These are phyloP conservation scores for Lanistes nyassanus DNA, from an alignment of 1,140 invertebrate genomes.

Conservation along the genomic window DNA sequence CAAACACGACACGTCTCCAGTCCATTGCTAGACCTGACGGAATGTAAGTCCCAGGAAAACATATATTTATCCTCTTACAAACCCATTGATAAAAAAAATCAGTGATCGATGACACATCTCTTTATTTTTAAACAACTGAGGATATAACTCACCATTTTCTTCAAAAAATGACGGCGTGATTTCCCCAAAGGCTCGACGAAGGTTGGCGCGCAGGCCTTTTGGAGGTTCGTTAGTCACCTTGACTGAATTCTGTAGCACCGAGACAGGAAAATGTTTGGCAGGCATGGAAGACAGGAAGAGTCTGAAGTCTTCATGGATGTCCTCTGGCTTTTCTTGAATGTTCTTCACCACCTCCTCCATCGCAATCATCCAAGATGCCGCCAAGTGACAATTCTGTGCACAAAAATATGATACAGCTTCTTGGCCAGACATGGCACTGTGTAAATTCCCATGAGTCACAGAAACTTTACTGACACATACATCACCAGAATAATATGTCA, in stretches of 20 bases:
- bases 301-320: slow-evolving; percentile 64
- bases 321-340: slow-evolving; percentile 58
- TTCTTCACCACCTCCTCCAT: slow-evolving; percentile 66
- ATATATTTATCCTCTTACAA: no score
- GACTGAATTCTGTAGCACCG: slow-evolving; percentile 68
- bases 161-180: slow-evolving; percentile 76
- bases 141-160: slow-evolving; percentile 75
- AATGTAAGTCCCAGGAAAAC: no score
- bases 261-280: slow-evolving; percentile 65
- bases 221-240: slow-evolving; percentile 70
- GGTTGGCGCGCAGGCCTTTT: slow-evolving; percentile 73
- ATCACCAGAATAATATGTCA: no score
- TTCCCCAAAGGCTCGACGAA: slow-evolving; percentile 73
- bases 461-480: no score
- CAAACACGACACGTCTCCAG: slow-evolving; percentile 77
- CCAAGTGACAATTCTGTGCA: slow-evolving; percentile 67
- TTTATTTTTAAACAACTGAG: no score
- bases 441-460: no score
- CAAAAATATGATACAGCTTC: background rate
- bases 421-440: no score
- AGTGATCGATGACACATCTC: no score
- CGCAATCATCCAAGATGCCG: slow-evolving; percentile 67
- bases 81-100: no score
- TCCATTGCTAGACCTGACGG: slow-evolving; percentile 74
- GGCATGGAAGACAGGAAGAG: slow-evolving; percentile 68